Percentiles rank a stretch among this genome's conserved stretches.
phyloP scores from a whole-genome alignment of 2,888 invertebrate genomes.

The Zelleria hepariella region DNA sequence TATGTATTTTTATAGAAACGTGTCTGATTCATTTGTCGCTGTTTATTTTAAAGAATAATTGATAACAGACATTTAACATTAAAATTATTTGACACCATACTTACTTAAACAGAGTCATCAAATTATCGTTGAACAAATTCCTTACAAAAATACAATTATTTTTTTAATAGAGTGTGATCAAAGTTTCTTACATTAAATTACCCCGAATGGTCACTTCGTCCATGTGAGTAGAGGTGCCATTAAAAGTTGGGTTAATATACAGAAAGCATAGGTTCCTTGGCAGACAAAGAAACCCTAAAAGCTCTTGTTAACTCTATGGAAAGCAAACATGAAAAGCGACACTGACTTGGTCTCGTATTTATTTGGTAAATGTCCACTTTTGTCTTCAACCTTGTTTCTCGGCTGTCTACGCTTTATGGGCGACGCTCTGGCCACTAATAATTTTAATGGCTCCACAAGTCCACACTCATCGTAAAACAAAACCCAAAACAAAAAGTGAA shows the following conservation, averaged over 20 bases:
- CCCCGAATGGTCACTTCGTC: too few species aligned
- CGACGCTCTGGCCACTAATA: conserved; percentile 21
- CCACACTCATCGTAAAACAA: conserved; percentile 21
- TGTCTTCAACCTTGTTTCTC: conserved; percentile 26
- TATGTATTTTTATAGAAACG: neutral
- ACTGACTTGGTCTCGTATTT: conserved; percentile 28
- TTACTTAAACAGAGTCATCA: too few species aligned
- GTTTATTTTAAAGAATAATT: neutral
- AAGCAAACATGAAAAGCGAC: conserved; percentile 27
- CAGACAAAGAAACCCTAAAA: too few species aligned
- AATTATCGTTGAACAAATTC: too few species aligned
- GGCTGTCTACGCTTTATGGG: conserved; percentile 23
- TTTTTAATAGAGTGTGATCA: too few species aligned
- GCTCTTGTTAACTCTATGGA: conserved; percentile 16
- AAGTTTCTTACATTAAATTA: too few species aligned
- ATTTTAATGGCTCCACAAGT: conserved; percentile 21
- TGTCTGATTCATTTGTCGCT: neutral
- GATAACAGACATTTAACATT: too few species aligned
- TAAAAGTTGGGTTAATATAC: too few species aligned
- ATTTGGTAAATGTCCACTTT: conserved; percentile 34
- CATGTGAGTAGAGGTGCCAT: too few species aligned
- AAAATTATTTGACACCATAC: too few species aligned
- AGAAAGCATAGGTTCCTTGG: too few species aligned
- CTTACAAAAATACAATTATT: too few species aligned
- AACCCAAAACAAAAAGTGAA: conserved; percentile 10